Conservation (phyloP, 2,888 invertebrate species). For the Mesodorylaimus sp. region DNA sequence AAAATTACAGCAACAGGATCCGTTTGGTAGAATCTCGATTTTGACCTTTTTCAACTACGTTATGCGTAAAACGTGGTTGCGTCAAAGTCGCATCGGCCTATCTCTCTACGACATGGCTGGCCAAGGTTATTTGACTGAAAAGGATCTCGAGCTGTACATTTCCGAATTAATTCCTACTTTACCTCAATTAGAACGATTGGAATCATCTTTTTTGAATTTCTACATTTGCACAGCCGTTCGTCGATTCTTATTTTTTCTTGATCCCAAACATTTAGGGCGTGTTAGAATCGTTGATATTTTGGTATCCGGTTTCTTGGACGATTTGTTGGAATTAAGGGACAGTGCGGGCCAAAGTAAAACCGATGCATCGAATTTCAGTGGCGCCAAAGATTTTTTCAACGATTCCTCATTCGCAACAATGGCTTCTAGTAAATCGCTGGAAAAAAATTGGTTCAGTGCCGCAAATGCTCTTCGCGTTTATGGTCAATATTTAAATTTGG, state of each 20-base stretch:
- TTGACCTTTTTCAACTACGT: conserved; percentile 81
- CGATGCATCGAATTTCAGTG: no score
- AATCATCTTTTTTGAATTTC: conserved; percentile 74
- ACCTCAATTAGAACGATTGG: conserved; percentile 42
- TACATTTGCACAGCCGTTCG: conserved; percentile 87
- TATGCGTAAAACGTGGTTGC: conserved; percentile 70
- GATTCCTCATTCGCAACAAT: background rate
- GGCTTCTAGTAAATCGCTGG: background rate
- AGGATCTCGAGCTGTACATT: conserved; percentile 83
- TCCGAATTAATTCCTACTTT: conserved; percentile 76
- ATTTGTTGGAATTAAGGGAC: conserved; percentile 54
- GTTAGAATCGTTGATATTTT: conserved; percentile 77
- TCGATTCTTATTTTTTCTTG: conserved; percentile 86
- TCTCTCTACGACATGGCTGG: conserved; percentile 81
- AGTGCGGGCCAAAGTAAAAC: background rate
- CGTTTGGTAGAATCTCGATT: conserved; percentile 65
- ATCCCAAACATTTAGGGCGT: conserved; percentile 64
- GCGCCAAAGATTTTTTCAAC: no score
- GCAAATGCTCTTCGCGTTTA: conserved; percentile 59
- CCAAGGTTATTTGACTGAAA: conserved; percentile 67
- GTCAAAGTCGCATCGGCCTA: conserved; percentile 77
- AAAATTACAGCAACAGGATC: conserved; percentile 64
- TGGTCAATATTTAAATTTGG: conserved; percentile 77
- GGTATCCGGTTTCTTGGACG: conserved; percentile 73
- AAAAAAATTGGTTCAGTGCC: conserved; percentile 34